Evolutionary conservation across 30 jellyfish, hydroid and myxozoan species (phyloP).

Genomic region (Catostylus mosaicus): DNA sequence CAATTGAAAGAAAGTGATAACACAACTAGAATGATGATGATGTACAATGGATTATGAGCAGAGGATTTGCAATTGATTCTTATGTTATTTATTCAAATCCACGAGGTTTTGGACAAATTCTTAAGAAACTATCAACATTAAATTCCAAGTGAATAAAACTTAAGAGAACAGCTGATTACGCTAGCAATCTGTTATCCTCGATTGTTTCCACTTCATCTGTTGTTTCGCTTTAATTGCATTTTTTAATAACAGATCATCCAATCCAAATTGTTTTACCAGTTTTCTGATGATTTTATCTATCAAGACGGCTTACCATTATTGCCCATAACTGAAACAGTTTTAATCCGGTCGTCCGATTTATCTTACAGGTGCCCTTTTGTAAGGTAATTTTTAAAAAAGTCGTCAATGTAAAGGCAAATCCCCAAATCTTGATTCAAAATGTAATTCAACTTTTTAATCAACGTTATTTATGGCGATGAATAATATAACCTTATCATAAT

Average conservation of each 20-base stretch:
- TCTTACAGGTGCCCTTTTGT: neutral
- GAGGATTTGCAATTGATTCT: constrained; percentile 16
- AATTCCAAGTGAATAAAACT: constrained; percentile 10
- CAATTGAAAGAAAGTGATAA: constrained; percentile 3
- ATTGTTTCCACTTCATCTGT: constrained; percentile 12
- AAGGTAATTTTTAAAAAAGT: neutral
- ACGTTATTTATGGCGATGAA: too few relatives aligned
- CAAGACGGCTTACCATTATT: neutral
- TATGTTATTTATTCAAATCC: constrained; percentile 20
- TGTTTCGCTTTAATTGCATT: constrained; percentile 6
- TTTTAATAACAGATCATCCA: neutral
- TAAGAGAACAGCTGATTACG: constrained; percentile 38
- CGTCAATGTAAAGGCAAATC: neutral
- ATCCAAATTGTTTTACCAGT: neutral
- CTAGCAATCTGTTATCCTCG: neutral
- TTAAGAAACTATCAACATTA: constrained; percentile 19
- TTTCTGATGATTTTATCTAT: neutral
- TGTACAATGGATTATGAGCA: constrained; percentile 4
- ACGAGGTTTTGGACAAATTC: constrained; percentile 29
- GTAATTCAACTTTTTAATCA: too few relatives aligned
- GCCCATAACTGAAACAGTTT: neutral
- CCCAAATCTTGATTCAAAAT: too few relatives aligned
- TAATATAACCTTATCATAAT: too few relatives aligned
- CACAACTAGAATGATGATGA: neutral
- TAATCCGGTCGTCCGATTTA: neutral